Base-by-base conservation (phyloP, 2,797 vertebrate species). In the Antennarius maculatus region DNA sequence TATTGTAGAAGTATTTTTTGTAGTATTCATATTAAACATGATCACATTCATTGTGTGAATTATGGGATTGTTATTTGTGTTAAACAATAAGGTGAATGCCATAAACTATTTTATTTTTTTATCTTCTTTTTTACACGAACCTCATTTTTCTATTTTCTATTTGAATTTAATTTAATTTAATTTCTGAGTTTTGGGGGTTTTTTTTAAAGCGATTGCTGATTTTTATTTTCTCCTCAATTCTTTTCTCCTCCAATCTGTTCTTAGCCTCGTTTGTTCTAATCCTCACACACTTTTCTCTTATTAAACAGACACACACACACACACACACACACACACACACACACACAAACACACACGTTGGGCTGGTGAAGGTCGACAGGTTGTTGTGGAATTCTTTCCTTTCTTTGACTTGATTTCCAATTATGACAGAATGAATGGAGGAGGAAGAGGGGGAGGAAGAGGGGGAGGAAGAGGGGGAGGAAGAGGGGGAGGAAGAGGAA, bases 261-360 rank as follows among this genome's bases (percentile, higher is more conserved):
- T 91, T 91, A 91, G 86, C 88, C 87, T 85, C 79, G 59, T 85
- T 88, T 87, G 76, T 70, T 47, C 62, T 90, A 90, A 86, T 89
- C 89, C 86, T 55, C 18, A 56, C 34, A 55, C 53, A 41, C 34
- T 60, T 68, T 74, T 43, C 14, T 13, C 13, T 43, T 43, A 43
- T 43, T 39, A 9, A 39, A 39, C 37, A 39, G 3, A 39, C 37
- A 39, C 23, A 52, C 46, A 41, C 31, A 9, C 31, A 54, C 31
- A 37, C 29, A n/a, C 51, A 16, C 51, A 10, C 51, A 34, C 51
- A 53, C 50, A 9, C 49, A 51, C 23, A 13, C 23, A 28, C 18
- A 51, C 23, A 16, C 28, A 16, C 27, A 31, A 28, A n/a, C 29
- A 11, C 51, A 10, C 42, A 14, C 42, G 53, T 23, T 3, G 6